phyloP scores from a whole-genome alignment of 2,797 vertebrate genomes.

The Crocidura indochinensis region DNA sequence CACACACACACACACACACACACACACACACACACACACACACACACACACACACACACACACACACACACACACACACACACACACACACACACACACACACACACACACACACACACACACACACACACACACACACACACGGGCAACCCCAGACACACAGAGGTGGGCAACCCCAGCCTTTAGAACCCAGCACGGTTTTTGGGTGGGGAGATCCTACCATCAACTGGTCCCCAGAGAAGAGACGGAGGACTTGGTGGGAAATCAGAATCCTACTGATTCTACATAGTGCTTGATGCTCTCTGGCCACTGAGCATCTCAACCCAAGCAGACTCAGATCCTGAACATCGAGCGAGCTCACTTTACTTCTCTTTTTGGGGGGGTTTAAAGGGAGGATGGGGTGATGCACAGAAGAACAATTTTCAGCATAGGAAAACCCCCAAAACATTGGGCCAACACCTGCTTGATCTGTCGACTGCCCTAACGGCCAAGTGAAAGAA shows the following conservation, averaged over 20 bases:
- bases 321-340: slow-evolving; percentile 45
- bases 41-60: too few relatives aligned
- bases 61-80: too few relatives aligned
- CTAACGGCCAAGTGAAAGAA: not conserved
- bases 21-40: too few relatives aligned
- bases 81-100: too few relatives aligned
- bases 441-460: slow-evolving; percentile 20
- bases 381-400: slow-evolving; percentile 64
- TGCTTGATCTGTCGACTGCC: slow-evolving; percentile 10
- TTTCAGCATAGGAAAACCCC: slow-evolving; percentile 70
- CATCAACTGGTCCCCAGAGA: not conserved
- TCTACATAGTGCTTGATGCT: slow-evolving; percentile 23
- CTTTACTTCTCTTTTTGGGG: slow-evolving; percentile 68
- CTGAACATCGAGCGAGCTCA: not conserved
- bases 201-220: too few relatives aligned
- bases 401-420: slow-evolving; percentile 41
- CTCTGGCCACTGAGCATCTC: slow-evolving; percentile 28
- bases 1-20: too few relatives aligned
- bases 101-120: too few relatives aligned
- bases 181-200: too few relatives aligned
- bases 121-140: too few relatives aligned
- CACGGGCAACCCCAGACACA: too few relatives aligned
- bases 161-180: too few relatives aligned
- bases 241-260: too few relatives aligned
- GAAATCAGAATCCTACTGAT: not conserved